A percentile compares a stretch with the other conserved stretches of the same genome.
These are phyloP conservation scores for Silurus meridionalis DNA, from an alignment of 2,113 vertebrate genomes.

Conservation along the genomic window DNA sequence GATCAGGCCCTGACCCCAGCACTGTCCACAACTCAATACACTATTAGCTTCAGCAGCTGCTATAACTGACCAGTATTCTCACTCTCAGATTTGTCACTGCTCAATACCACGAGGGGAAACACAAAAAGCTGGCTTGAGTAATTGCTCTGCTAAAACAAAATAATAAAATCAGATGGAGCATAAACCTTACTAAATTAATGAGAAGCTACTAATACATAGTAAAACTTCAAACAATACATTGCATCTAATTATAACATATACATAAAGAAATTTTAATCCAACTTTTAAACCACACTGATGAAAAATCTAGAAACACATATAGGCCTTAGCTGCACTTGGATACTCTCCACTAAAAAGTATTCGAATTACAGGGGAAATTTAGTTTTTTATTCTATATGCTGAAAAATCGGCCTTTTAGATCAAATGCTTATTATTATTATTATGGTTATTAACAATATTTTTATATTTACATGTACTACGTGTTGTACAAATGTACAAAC, in stretches of 20 bases:
- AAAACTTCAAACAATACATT: neutral
- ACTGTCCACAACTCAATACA: conserved; percentile 73
- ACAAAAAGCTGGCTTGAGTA: neutral
- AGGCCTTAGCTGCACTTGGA: neutral
- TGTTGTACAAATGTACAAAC: no score
- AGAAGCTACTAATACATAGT: neutral
- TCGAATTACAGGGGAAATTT: no score
- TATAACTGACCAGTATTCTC: conserved; percentile 43
- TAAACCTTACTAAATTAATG: neutral
- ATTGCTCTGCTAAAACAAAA: neutral
- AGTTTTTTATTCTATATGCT: neutral
- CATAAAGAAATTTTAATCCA: neutral
- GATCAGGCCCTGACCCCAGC: conserved; percentile 61
- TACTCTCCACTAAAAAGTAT: neutral
- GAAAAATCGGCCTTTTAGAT: neutral
- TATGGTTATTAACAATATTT: no score
- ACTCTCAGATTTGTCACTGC: conserved; percentile 8
- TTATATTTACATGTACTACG: no score
- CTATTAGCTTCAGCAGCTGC: conserved; percentile 68
- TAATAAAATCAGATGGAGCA: neutral
- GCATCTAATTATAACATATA: neutral
- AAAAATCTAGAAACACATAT: neutral
- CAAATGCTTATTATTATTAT: neutral
- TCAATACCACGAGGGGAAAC: conserved; percentile 31
- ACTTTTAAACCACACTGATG: neutral